phyloP scores from a whole-genome alignment of 2,797 vertebrate genomes.

The Pterois miles region DNA sequence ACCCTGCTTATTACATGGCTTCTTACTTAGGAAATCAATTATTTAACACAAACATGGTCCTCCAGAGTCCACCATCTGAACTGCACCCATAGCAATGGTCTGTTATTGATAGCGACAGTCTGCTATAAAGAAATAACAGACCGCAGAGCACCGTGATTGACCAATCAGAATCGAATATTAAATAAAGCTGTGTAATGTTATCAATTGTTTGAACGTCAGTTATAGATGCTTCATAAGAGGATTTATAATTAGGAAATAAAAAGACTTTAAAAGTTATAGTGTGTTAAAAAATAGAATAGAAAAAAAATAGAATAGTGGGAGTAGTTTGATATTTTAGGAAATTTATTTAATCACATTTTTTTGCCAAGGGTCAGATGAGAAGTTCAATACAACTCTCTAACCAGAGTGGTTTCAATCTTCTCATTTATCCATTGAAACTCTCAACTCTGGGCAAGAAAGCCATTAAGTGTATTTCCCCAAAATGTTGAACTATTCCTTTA shows the following conservation, averaged over 20 bases:
- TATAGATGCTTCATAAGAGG: background rate
- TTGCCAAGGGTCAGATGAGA: background rate
- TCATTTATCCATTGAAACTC: too few species aligned
- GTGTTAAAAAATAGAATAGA: background rate
- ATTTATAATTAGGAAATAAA: background rate
- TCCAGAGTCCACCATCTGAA: too few species aligned
- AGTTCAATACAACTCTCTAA: background rate
- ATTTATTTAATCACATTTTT: background rate
- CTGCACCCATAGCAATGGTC: too few species aligned
- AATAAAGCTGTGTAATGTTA: too few species aligned
- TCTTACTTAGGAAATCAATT: too few species aligned
- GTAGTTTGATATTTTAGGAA: background rate
- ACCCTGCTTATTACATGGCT: too few species aligned
- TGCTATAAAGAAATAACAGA: too few species aligned
- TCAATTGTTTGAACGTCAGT: background rate
- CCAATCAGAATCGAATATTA: too few species aligned
- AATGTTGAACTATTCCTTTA: background rate
- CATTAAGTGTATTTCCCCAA: background rate
- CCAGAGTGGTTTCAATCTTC: background rate
- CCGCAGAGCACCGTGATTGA: too few species aligned
- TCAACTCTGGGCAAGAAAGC: background rate
- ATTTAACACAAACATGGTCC: too few species aligned
- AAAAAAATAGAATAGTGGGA: background rate
- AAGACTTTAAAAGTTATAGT: background rate
- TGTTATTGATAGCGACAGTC: too few species aligned